Base-by-base conservation (phyloP, 37 sponge, comb jelly and placozoan genomes). In the Cliona cf. orientalis region DNA sequence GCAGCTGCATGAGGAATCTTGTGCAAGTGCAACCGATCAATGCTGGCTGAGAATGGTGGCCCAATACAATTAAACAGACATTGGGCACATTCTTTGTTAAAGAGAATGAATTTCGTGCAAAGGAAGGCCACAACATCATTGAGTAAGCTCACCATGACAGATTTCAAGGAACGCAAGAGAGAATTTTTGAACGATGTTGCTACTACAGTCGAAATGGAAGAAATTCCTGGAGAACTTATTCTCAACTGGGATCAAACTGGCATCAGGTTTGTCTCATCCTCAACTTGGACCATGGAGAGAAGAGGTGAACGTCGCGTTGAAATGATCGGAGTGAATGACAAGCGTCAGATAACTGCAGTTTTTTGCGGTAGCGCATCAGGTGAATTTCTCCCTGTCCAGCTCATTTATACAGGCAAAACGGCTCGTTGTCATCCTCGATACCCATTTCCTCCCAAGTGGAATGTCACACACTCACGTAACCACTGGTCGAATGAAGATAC, bases 211-310 rank as follows among this genome's bases (percentile, higher is more conserved):
- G 22, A 23, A 34, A 74, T 79, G 80, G 80, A 79, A 34, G 87
- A 86, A 7, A 72, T 86, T 33, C 87, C 74, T 38, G 49, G n/a
- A 42, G 80, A 90, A 41, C 49, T 85, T 14, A 58, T 86, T 29
- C 37, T 90, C 33, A 90, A 85, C 42, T 86, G 86, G 81, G 87
- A 91, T 60, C 87, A 86, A 42, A 91, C 91, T 26, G 87, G 83
- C 23, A 70, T 91, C 2, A 71, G 76, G 64, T 28, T 69, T 23
- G 80, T 83, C 29, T 86, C 85, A 74, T 35, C 71, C 37, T 72
- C 72, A 26, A 58, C 73, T 26, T 91, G 91, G 91, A 86, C 79
- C 36, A 81, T 91, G 78, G 78, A 86, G 11, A 36, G 31, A 25
- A 37, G 55, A 62, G 78, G 83, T 43, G 43, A 43, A 28, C 44